Base-by-base conservation (phyloP, 2,888 invertebrate species). In the Brachyptera putata region DNA sequence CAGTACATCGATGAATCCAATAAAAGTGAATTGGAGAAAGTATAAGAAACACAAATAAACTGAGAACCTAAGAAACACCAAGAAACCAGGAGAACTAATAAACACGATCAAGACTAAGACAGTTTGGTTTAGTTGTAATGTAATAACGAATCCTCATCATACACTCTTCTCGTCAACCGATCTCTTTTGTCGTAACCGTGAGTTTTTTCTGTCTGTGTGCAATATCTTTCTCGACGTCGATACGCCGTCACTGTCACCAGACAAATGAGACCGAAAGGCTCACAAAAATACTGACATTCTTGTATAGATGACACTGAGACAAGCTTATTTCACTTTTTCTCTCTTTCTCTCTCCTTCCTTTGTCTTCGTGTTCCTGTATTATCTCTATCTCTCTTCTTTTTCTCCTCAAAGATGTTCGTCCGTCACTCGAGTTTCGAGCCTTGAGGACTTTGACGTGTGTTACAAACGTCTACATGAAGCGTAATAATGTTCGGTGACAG, bases 401-500 rank as follows among this genome's bases (percentile, higher is more conserved):
- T 37, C 36, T 58, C 58, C 34, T 56, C 56, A 50, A 55, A 58
- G 58, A 59, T 61, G 61, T 60, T 60, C 61, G 61, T 57, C 60
- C 57, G 61, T 63, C 63, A 58, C 61, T 59, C 62, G 58, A 18
- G 46, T n/a, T n/a, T n/a, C n/a, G n/a, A n/a, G n/a, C n/a, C 56
- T 30, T 11, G 30, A 21, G 13, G 48, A 39, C 56, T 46, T n/a
- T 61, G 61, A 61, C 60, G 60, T 62, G 60, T 60, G 62, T 60
- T 59, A 63, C 60, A 53, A 49, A 18, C 57, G 56, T n/a, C 60
- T 57, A 63, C 63, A 61, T 61, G 63, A 58, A 63, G 68, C 69
- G 73, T 74, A 74, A 74, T 75, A 74, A 74, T 73, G 73, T 72
- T 70, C 73, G 70, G 70, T 72, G 75, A 74, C 74, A 74, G 72